Conservation (phyloP, 64 coral and sea anemone genomes). For the Acropora tenuis region DNA sequence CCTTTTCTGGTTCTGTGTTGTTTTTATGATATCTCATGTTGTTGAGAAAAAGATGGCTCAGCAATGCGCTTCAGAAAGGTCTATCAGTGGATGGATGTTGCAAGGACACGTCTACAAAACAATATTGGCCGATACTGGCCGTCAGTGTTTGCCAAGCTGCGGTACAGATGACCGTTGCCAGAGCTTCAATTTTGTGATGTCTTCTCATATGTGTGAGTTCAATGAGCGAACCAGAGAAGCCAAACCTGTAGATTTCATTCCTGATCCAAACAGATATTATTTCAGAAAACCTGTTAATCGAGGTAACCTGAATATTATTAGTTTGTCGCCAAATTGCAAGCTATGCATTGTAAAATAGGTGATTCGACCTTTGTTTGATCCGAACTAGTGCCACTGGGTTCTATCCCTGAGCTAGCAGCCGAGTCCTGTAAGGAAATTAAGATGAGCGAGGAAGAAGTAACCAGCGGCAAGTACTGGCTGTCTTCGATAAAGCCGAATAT, state of each 20-base stretch:
- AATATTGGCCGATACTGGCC: not conserved
- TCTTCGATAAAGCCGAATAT: not conserved
- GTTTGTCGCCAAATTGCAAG: not conserved
- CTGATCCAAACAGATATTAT: not conserved
- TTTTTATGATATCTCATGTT: no score
- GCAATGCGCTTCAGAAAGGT: not conserved
- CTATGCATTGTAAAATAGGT: no score
- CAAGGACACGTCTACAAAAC: not conserved
- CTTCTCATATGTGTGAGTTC: not conserved
- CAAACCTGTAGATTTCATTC: not conserved
- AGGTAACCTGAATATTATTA: not conserved
- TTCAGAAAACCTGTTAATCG: not conserved
- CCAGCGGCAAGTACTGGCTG: conserved; percentile 2
- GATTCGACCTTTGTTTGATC: not conserved
- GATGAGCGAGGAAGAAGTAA: not conserved
- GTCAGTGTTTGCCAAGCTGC: not conserved
- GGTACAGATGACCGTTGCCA: not conserved
- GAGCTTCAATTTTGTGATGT: not conserved
- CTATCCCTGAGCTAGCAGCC: conserved; percentile 2
- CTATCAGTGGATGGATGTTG: not conserved
- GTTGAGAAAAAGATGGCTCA: not conserved
- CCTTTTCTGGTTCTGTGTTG: no score
- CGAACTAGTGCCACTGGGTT: not conserved
- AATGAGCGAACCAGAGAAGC: not conserved
- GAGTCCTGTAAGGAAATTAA: not conserved